Evolutionary conservation across 2,888 invertebrate species (phyloP), one percentile per base, ranked within the genome.

Genomic region (Tenthredo distinguenda): DNA sequence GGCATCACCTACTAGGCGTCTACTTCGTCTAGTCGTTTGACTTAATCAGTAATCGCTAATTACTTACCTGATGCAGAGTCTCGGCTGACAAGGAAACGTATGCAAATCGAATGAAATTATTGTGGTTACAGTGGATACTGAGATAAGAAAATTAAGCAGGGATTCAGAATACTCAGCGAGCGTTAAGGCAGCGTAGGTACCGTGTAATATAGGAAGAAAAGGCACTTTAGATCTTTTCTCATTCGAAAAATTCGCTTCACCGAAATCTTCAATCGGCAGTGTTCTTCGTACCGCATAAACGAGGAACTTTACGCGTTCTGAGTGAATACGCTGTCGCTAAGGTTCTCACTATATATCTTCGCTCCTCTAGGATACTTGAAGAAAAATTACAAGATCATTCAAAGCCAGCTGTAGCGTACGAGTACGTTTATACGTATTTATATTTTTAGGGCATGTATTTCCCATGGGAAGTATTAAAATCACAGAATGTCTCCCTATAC

Each of bases 41-140:
- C 93, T 93, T 93, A 93, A 93, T 93, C 93, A 93, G 93, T 92
- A 92, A 93, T 93, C 93, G 92, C 93, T 93, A 93, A 93, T 93
- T 93, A 93, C 92, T 89, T 90, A 91, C 86, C 92, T 91, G 91
- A 92, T 91, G 92, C 91, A 89, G 83, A 71, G 83, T 90, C 90
- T 90, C 88, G 88, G 88, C 90, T 91, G 90, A 92, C 92, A 90
- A 92, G 93, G 92, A 92, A 93, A 92, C 92, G 91, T 92, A 93
- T 93, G 92, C 92, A 93, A 93, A 93, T 93, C 91, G 88, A 65
- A 71, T 83, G 83, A 71, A 83, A 83, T 83, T 83, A 83, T 83
- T 83, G 83, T 71, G 47, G 68, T 71, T 83, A 68, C 65, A 65
- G 31, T 83, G 43, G 71, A 65, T 83, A 83, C 26, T 2, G n/a